These are phyloP conservation scores for Babylonia areolata DNA, from an alignment of 1,140 invertebrate species.

Conservation along the genomic window DNA sequence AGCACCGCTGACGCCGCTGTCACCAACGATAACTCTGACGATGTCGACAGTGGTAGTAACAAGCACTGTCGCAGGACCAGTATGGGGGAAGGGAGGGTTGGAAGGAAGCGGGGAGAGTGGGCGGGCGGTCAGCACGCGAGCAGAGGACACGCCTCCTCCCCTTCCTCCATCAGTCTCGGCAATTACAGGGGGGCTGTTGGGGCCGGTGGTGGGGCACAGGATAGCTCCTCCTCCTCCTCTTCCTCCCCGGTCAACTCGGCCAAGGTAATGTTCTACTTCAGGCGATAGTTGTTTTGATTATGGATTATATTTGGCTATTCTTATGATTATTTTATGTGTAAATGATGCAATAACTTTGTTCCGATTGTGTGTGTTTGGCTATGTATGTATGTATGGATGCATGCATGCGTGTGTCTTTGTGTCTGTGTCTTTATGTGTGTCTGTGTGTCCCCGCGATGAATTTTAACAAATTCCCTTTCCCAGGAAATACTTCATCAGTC, in stretches of 20 bases:
- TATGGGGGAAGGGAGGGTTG: background rate
- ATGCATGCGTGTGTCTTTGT: too few relatives aligned
- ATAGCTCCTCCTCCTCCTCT: constrained; percentile 32
- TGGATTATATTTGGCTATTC: background rate
- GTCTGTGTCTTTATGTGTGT: too few relatives aligned
- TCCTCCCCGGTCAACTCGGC: constrained; percentile 24
- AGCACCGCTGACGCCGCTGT: too few relatives aligned
- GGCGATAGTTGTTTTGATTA: background rate
- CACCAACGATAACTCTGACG: too few relatives aligned
- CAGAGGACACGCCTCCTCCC: constrained; percentile 8
- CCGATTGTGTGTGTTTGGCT: too few relatives aligned
- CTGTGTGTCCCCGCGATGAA: too few relatives aligned
- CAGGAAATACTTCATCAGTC: too few relatives aligned
- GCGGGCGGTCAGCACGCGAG: background rate
- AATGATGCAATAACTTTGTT: background rate
- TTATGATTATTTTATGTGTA: background rate
- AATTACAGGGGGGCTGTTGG: constrained; percentile 16
- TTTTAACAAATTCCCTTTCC: too few relatives aligned
- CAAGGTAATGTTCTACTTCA: too few relatives aligned
- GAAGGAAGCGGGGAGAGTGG: background rate
- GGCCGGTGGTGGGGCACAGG: background rate
- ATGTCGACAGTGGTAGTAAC: too few relatives aligned
- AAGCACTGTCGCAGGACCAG: too few relatives aligned
- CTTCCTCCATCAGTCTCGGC: constrained; percentile 8
- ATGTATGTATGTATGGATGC: too few relatives aligned